Base-by-base conservation (phyloP, 2,797 vertebrate genomes). In the Rhinophrynus dorsalis region DNA sequence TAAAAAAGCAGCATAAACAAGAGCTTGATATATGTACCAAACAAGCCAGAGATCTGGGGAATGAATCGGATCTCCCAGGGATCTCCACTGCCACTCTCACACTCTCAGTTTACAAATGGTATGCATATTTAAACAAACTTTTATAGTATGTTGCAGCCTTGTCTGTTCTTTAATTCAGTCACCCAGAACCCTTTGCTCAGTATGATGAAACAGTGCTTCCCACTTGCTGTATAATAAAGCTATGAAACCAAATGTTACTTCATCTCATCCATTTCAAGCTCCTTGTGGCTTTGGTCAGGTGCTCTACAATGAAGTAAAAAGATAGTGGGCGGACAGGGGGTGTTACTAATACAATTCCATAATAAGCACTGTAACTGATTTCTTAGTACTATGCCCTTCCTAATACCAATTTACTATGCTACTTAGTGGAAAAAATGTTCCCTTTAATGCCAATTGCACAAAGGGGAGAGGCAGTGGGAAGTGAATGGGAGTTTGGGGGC, bases 1-100 rank as follows among this genome's bases (percentile, higher is more conserved):
- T 5, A n/a, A 18, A 54, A 35, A 56, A 20, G 24, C 38, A 23
- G 23, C 9, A 48, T 17, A 13, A 35, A 8, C 42, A 45, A 18
- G 7, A 45, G 7, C 7, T 45, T 35, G 1, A 7, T 10, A 35
- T 12, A 35, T 10, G 32, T 12, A 35, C 4, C 32, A 35, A 35
- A 45, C 5, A 45, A 18, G 20, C 2, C 15, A 45, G 12, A 21
- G 42, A 6, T 45, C 17, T 5, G 13, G 7, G 18, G 13, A 51
- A 24, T 42, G 17, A 45, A 8, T 12, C 0, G 12, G n/a, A 59
- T 68, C 59, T 38, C 50, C 15, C 38, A 21, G 52, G 40, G 44
- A 57, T 65, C 60, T 51, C 30, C 52, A 72, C 23, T 51, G 68
- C 60, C 68, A 48, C 68, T 30, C 60, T 56, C 52, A 26, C 68